These are phyloP conservation scores for Nomada flava DNA, from an alignment of 2,888 invertebrate genomes.

Conservation along the genomic window DNA sequence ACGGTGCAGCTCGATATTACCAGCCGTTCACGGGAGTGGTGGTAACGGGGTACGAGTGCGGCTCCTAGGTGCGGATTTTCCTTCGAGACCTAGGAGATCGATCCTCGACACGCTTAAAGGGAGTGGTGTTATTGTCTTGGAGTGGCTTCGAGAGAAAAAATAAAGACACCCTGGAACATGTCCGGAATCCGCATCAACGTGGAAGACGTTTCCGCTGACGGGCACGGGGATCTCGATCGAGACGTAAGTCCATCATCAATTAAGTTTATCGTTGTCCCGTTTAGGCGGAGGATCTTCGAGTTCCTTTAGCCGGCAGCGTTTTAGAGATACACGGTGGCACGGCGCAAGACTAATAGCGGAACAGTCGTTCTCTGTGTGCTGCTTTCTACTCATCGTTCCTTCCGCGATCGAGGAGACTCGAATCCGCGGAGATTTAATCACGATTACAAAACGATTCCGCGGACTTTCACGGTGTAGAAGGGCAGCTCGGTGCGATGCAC, in stretches of 20 bases:
- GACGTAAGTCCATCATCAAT: conserved; percentile 71
- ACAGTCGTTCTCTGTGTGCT: conserved; percentile 50
- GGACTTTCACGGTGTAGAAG: conserved; percentile 57
- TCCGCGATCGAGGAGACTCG: conserved; percentile 58
- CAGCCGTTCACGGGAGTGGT: conserved; percentile 61
- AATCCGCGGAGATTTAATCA: conserved; percentile 44
- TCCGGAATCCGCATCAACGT: conserved; percentile 74
- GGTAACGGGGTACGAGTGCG: conserved; percentile 27
- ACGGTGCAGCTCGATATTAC: conserved; percentile 46
- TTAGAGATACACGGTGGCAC: neutral
- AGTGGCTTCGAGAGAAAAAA: conserved; percentile 36
- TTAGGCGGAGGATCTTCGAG: neutral
- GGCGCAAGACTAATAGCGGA: conserved; percentile 54
- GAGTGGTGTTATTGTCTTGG: conserved; percentile 30
- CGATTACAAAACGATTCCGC: conserved; percentile 45
- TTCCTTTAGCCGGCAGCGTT: neutral
- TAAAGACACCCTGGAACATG: conserved; percentile 63
- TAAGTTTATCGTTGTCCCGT: neutral
- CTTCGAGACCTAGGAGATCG: conserved; percentile 46
- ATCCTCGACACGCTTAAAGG: conserved; percentile 16
- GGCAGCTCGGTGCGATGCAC: neutral
- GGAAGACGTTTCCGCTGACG: conserved; percentile 73
- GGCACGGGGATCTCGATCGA: conserved; percentile 68
- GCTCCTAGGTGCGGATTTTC: conserved; percentile 33
- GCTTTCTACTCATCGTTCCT: conserved; percentile 71